phyloP scores from a whole-genome alignment of 2,797 vertebrate genomes.

The Ctenopoma multispine region DNA sequence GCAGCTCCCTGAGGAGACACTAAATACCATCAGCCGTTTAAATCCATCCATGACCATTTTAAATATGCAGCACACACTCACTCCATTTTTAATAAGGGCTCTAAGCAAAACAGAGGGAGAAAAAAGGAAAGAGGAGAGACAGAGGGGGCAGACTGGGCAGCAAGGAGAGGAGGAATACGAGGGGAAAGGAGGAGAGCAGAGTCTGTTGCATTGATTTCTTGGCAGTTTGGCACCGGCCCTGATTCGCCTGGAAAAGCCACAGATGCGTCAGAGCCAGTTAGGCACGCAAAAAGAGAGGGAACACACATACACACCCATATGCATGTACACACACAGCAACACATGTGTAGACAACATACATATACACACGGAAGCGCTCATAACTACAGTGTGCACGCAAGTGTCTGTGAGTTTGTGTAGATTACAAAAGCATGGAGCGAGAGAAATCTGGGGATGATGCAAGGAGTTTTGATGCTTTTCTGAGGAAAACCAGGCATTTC shows the following conservation, averaged over 20 bases:
- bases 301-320: conserved; percentile 37
- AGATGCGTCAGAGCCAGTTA: conserved; percentile 77
- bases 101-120: conserved; percentile 67
- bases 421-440: conserved; percentile 54
- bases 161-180: conserved; percentile 24
- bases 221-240: conserved; percentile 74
- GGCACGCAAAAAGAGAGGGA: conserved; percentile 58
- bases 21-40: conserved; percentile 85
- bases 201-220: conserved; percentile 79
- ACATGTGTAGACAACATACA: conserved; percentile 8
- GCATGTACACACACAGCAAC: conserved; percentile 9
- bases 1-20: conserved; percentile 81
- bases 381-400: conserved; percentile 27
- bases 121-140: conserved; percentile 26
- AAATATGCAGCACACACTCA: conserved; percentile 80
- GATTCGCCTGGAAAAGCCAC: conserved; percentile 76
- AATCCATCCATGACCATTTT: conserved; percentile 81
- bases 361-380: conserved; percentile 16
- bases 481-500: conserved; percentile 58
- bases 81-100: conserved; percentile 83
- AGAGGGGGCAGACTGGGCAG: conserved; percentile 25
- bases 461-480: conserved; percentile 63
- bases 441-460: conserved; percentile 58
- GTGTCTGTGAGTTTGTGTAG: conserved; percentile 21
- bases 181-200: conserved; percentile 50